Conservation (phyloP, 2,113 vertebrate species). For the Danionella cerebrum region DNA sequence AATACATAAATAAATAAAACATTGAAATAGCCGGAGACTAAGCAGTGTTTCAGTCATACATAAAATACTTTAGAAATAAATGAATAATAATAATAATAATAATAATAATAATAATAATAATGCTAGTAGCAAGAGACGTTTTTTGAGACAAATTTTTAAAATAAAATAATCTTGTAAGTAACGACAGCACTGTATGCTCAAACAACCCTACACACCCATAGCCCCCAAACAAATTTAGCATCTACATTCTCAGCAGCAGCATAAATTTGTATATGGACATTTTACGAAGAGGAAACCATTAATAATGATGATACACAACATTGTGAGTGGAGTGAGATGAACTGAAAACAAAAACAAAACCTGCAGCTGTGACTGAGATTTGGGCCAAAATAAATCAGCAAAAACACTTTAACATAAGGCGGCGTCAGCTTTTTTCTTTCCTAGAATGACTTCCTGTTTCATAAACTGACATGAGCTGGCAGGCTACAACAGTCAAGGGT, state of each 20-base stretch:
- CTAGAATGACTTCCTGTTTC: neutral
- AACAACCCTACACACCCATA: too few species aligned
- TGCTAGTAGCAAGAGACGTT: too few species aligned
- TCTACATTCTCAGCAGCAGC: too few species aligned
- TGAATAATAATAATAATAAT: too few species aligned
- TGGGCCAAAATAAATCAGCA: neutral
- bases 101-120: too few species aligned
- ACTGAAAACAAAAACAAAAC: neutral
- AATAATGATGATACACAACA: constrained; percentile 11
- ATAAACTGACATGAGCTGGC: neutral
- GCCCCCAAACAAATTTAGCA: constrained; percentile 50
- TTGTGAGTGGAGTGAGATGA: neutral
- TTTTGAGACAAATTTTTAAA: too few species aligned
- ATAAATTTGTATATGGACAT: constrained; percentile 58
- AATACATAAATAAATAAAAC: too few species aligned
- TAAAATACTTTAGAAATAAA: too few species aligned
- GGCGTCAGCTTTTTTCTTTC: neutral
- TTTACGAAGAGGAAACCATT: constrained; percentile 43
- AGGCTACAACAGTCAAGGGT: neutral
- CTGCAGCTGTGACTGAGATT: neutral
- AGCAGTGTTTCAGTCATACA: too few species aligned
- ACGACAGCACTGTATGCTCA: too few species aligned
- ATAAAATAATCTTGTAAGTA: too few species aligned
- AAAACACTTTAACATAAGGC: neutral
- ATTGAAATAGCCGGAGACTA: too few species aligned